Percentiles rank a stretch among this genome's conserved stretches.
Conservation (phyloP, 2,113 vertebrate genomes). For the Gobiocypris rarus region DNA sequence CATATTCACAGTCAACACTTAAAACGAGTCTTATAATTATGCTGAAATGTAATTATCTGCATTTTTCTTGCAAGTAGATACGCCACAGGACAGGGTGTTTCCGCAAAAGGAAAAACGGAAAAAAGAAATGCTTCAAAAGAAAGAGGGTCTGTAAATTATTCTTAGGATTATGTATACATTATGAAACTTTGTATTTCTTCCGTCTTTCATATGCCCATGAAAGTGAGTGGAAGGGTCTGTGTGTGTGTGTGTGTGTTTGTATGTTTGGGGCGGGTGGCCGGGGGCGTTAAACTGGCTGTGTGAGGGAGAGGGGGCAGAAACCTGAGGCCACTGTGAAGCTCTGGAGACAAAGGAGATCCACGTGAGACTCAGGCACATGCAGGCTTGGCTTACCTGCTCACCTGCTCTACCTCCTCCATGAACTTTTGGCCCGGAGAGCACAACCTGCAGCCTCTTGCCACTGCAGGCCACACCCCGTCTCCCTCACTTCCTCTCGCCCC, state of each 20-base stretch:
- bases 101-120: constrained; percentile 5
- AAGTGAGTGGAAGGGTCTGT: constrained; percentile 2
- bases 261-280: neutral
- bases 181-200: neutral
- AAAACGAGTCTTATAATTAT: constrained; percentile 64
- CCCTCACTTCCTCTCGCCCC: constrained; percentile 21
- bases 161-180: constrained; percentile 5
- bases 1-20: constrained; percentile 52
- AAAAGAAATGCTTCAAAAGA: neutral
- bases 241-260: constrained; percentile 38
- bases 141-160: constrained; percentile 33
- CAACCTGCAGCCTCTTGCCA: constrained; percentile 70
- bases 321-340: constrained; percentile 64
- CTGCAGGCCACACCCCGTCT: constrained; percentile 64
- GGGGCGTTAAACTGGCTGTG: constrained; percentile 10
- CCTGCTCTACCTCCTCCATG: constrained; percentile 57
- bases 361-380: constrained; percentile 52
- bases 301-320: constrained; percentile 65
- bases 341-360: constrained; percentile 53
- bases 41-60: constrained; percentile 64
- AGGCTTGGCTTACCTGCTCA: constrained; percentile 52
- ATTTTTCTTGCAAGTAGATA: constrained; percentile 61
- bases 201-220: neutral
- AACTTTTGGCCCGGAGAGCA: constrained; percentile 75
- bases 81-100: constrained; percentile 42